A percentile compares a stretch with the other conserved stretches of the same genome.
Evolutionary conservation across 92 coral and sea anemone species (phyloP).

Genomic region (Paramuricea clavata): DNA sequence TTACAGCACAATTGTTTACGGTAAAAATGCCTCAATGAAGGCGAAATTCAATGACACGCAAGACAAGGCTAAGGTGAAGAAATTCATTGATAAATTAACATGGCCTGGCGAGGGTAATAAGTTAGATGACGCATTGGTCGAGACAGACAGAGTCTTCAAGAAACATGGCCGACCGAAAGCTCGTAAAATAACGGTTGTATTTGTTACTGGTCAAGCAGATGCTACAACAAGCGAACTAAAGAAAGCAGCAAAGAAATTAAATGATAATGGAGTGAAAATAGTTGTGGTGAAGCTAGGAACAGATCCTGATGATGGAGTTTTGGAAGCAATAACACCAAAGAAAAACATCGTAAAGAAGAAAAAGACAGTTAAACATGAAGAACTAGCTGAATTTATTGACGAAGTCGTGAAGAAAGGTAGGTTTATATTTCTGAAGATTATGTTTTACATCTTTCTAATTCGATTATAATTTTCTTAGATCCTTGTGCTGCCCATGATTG

Average conservation of each 20-base stretch:
- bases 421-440: not conserved
- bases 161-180: constrained; percentile 55
- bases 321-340: constrained; percentile 66
- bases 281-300: constrained; percentile 71
- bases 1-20: constrained; percentile 57
- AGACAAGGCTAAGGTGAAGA: constrained; percentile 4
- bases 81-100: constrained; percentile 2
- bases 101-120: not conserved
- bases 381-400: constrained; percentile 3
- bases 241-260: constrained; percentile 67
- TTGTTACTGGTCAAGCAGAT: constrained; percentile 12
- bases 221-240: constrained; percentile 9
- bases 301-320: constrained; percentile 72
- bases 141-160: constrained; percentile 16
- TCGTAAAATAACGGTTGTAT: constrained; percentile 42
- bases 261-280: constrained; percentile 74
- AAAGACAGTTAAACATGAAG: constrained; percentile 64
- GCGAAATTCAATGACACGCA: not conserved
- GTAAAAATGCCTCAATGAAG: constrained; percentile 28
- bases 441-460: not conserved
- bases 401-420: constrained; percentile 33
- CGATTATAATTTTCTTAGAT: not conserved
- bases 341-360: constrained; percentile 68
- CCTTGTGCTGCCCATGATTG: constrained; percentile 69
- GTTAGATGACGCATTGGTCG: constrained; percentile 30